Percentiles rank a stretch among this genome's conserved stretches.
Conservation (phyloP, 2,888 invertebrate genomes). For the Laspeyria flexula region DNA sequence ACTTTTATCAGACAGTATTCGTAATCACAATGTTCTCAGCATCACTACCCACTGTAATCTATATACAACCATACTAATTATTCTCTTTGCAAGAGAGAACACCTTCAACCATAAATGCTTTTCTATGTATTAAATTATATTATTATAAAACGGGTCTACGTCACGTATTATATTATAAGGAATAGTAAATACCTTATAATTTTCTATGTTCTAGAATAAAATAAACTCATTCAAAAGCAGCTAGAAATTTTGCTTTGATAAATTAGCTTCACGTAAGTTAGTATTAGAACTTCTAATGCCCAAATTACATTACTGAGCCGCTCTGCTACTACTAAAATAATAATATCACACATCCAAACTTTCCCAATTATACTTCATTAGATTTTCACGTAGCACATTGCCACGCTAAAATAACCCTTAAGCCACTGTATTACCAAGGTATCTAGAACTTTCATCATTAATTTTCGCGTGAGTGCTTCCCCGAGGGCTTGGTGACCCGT, state of each 20-base stretch:
- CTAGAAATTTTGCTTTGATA: background rate
- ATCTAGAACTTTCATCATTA: constrained; percentile 16
- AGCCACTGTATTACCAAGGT: constrained; percentile 18
- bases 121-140: too few species aligned
- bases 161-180: too few species aligned
- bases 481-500: constrained; percentile 46
- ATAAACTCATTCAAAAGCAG: too few species aligned
- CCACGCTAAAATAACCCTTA: constrained; percentile 35
- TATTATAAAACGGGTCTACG: too few species aligned
- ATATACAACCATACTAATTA: too few species aligned
- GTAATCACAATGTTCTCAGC: too few species aligned
- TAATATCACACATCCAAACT: constrained; percentile 41
- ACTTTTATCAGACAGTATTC: too few species aligned
- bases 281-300: background rate
- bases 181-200: too few species aligned
- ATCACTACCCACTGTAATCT: too few species aligned
- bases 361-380: constrained; percentile 44
- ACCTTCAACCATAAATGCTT: too few species aligned
- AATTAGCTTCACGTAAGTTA: background rate
- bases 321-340: constrained; percentile 8
- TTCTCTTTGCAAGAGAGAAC: too few species aligned
- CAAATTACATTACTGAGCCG: background rate
- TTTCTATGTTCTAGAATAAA: too few species aligned
- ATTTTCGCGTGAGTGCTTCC: constrained; percentile 37
- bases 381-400: constrained; percentile 11